Evolutionary conservation across 2,113 vertebrate genomes (phyloP), one percentile per base, ranked within the genome.

Genomic region (Phaethon lepturus): DNA sequence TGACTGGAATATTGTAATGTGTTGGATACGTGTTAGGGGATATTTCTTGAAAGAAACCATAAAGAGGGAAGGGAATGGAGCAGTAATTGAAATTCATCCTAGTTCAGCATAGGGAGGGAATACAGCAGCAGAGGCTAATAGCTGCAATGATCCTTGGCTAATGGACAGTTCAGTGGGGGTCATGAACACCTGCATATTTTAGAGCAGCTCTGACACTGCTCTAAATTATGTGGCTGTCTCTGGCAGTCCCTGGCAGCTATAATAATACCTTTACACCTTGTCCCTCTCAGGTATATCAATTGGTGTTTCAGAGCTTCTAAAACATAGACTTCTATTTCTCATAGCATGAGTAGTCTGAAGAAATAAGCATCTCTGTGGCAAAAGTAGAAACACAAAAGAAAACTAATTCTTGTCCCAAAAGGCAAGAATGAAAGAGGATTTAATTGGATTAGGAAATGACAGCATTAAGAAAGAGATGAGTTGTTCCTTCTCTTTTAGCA

Each of bases 31-130:
- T 5, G 12, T 80, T 84, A 78, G 14, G 52, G 64, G 59, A 80
- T 81, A 63, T 82, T 91, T 96, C 89, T 91, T 91, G 59, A 90
- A 91, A 86, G 81, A 92, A 73, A 28, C 53, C 62, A 25, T 73
- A 86, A 92, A 79, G 69, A 64, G 59, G 67, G 67, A 85, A 95
- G 28, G 49, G 68, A 95, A 67, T 8, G 50, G 55, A 73, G 8
- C 84, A 79, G 92, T 93, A 97, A 96, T 95, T 97, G 88, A 94
- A 97, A 97, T 96, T 96, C 94, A 95, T 97, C 95, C 96, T 96
- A 76, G 75, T 95, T 95, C 78, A 83, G 71, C 58, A 60, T 82
- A 77, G 72, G 89, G 91, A 90, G 63, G 77, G 95, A 95, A 91
- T 87, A 82, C 74, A 18, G 86, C 71, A 8, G 78, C 94, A 94